phyloP scores from a whole-genome alignment of 2,113 vertebrate species.

The Rhodinocichla rosea region DNA sequence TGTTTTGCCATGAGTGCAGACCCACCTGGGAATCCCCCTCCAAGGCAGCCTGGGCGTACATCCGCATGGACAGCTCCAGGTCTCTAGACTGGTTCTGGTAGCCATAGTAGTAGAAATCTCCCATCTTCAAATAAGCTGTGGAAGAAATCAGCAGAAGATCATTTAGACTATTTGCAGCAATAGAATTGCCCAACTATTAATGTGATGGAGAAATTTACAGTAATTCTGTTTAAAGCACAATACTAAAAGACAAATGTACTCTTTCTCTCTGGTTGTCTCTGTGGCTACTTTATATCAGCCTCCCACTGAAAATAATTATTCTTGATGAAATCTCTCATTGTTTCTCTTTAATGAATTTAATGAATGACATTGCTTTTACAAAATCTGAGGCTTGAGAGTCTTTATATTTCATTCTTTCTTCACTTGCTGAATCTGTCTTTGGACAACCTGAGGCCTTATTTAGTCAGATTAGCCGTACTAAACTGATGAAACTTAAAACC shows the following conservation, averaged over 20 bases:
- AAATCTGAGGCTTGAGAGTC: neutral
- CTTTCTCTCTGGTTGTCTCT: neutral
- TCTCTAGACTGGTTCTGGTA: slow-evolving; percentile 72
- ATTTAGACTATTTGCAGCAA: neutral
- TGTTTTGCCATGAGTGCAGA: neutral
- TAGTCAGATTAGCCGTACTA: neutral
- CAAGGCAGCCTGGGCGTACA: slow-evolving; percentile 87
- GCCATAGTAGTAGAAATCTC: slow-evolving; percentile 86
- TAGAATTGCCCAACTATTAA: neutral
- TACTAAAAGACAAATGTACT: neutral
- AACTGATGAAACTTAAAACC: neutral
- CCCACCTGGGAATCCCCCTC: slow-evolving; percentile 87
- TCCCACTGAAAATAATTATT: neutral
- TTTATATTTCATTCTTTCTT: neutral
- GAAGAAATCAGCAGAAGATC: neutral
- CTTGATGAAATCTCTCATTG: neutral
- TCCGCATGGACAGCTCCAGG: slow-evolving; percentile 73
- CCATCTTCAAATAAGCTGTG: slow-evolving; percentile 90
- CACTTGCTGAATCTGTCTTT: neutral
- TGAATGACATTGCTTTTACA: neutral
- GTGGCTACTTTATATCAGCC: neutral
- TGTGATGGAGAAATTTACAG: neutral
- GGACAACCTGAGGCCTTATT: neutral
- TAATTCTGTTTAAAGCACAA: neutral
- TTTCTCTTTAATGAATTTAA: neutral